Base-by-base conservation (phyloP, 2,113 vertebrate genomes). In the Psephotus haematonotus region DNA sequence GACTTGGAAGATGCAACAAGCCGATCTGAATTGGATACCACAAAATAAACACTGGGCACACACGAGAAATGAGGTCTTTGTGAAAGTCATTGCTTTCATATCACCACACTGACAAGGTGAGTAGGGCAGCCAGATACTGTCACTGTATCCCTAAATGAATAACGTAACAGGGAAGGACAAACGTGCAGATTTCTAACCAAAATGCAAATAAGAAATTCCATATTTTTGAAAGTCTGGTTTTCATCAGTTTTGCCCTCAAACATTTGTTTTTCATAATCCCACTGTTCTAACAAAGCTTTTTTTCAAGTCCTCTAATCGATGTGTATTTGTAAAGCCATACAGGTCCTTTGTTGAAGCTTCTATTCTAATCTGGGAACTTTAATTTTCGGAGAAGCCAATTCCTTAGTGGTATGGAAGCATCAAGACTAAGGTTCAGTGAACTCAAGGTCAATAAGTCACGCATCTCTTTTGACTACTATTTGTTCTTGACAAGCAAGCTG, bases 401-500 rank as follows among this genome's bases (percentile, higher is more conserved):
- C 91, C 86, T 97, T 17, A 53, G 57, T 17, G 59, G 91, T 89
- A 92, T 12, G 11, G 95, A 94, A 96, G 91, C 95, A 44, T 64
- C 95, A 55, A 50, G 81, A 91, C 10, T 91, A 95, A 94, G 88
- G 93, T 88, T 95, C 88, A 63, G 91, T 85, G 96, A 95, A 93
- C 96, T 77, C 91, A 47, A 86, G 96, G 96, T 97, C 96, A 96
- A 0, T 39, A 96, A 96, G 95, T 74, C 96, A 93, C 0, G 1
- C 67, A 52, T 95, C 93, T 91, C 95, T 95, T 96, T 96, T 92
- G 70, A 93, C 91, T 59, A 69, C 81, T 86, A 89, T 94, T 96
- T 96, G 95, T 74, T 96, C 96, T 94, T 92, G 91, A 97, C 96
- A 95, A 96, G 84, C 86, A 96, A 83, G 91, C 95, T 89, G 84